These are phyloP conservation scores for Pentamera pediparva DNA, from an alignment of 53 echinoderm and acorn worm species.

Conservation along the genomic window DNA sequence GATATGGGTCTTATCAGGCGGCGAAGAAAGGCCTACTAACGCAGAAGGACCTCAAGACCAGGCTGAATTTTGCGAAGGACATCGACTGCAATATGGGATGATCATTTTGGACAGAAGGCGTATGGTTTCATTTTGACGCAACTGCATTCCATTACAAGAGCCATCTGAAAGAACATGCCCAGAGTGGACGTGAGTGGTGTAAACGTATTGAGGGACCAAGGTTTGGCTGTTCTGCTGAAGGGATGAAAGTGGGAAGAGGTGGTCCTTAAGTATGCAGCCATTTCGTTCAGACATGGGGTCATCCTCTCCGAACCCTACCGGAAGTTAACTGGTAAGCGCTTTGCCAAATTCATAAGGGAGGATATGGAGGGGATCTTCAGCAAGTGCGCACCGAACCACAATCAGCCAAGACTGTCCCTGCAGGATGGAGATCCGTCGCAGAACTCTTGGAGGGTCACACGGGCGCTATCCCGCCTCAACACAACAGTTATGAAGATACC, in stretches of 20 bases:
- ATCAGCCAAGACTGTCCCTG: no score
- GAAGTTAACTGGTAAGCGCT: no score
- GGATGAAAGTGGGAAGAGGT: background rate
- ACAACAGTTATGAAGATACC: no score
- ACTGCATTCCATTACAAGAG: no score
- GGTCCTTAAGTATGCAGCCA: background rate
- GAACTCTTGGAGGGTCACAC: no score
- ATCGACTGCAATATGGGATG: background rate
- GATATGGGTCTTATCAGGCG: no score
- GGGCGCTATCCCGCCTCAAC: no score
- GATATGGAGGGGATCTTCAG: background rate
- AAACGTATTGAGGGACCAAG: background rate
- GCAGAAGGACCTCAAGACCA: background rate
- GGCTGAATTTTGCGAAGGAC: background rate
- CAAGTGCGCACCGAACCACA: no score
- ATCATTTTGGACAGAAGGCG: no score
- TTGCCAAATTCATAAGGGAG: background rate
- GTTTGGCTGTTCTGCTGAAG: background rate
- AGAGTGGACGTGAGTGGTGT: background rate
- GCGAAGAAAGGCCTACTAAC: background rate
- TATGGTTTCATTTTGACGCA: constrained; percentile 1
- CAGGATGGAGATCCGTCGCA: no score
- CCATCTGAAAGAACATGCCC: background rate
- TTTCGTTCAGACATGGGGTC: background rate
- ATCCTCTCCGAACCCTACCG: background rate